These are phyloP conservation scores for Platysternon megacephalum DNA, from an alignment of 2,113 vertebrate genomes.

Conservation along the genomic window DNA sequence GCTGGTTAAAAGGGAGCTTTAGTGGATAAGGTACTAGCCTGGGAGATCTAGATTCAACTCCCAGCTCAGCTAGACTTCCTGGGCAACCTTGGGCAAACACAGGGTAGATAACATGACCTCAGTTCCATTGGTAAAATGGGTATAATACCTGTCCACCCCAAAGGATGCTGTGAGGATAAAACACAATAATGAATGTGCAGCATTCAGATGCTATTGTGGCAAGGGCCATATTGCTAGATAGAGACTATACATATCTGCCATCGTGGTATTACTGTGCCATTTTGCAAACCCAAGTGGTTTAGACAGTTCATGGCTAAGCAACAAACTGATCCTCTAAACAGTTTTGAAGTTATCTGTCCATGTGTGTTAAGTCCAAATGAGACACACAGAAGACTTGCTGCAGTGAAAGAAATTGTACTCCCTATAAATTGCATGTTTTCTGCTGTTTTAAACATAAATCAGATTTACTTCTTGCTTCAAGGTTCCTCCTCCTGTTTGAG, in stretches of 20 bases:
- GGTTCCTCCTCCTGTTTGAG: constrained; percentile 17
- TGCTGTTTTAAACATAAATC: not conserved
- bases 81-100: not conserved
- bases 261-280: not conserved
- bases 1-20: constrained; percentile 9
- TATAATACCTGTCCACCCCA: not conserved
- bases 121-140: constrained; percentile 1
- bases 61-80: constrained; percentile 9
- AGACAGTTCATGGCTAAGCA: not conserved
- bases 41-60: constrained; percentile 9
- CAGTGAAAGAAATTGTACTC: not conserved
- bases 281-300: not conserved
- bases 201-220: not conserved
- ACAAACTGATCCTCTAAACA: not conserved
- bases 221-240: not conserved
- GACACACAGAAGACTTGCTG: not conserved
- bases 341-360: not conserved
- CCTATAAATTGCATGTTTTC: not conserved
- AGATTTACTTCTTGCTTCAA: constrained; percentile 48
- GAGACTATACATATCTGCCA: not conserved
- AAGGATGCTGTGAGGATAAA: not conserved
- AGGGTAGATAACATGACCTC: not conserved
- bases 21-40: not conserved
- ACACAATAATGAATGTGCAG: not conserved
- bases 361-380: not conserved